Percentiles rank a stretch among this genome's conserved stretches.
These are phyloP conservation scores for Typhlichthys eigenmanni DNA, from an alignment of 2,797 vertebrate genomes.

Conservation along the genomic window DNA sequence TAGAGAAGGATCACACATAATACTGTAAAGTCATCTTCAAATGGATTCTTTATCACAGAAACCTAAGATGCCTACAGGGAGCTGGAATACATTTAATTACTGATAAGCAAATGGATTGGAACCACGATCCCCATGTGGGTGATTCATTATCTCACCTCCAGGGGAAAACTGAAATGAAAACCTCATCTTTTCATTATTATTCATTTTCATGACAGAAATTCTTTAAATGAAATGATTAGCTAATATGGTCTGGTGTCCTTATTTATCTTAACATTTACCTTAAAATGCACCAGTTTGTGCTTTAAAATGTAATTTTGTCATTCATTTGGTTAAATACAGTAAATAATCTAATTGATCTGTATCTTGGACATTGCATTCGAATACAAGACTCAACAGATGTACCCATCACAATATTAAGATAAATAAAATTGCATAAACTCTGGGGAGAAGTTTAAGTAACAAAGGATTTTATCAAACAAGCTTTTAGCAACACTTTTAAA, in stretches of 20 bases:
- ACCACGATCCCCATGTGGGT: conserved; percentile 36
- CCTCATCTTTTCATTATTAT: conserved; percentile 6
- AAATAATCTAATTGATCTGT: not conserved
- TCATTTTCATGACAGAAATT: conserved; percentile 9
- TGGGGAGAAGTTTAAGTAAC: not conserved
- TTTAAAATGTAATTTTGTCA: not conserved
- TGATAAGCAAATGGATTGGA: conserved; percentile 61
- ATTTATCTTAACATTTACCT: too few species aligned
- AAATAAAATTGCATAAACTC: not conserved
- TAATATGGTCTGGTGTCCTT: too few species aligned
- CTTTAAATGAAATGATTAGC: not conserved
- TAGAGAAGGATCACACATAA: conserved; percentile 1
- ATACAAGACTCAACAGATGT: not conserved
- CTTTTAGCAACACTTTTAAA: not conserved
- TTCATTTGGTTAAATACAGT: not conserved
- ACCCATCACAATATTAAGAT: not conserved
- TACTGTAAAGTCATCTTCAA: conserved; percentile 15
- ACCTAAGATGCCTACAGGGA: conserved; percentile 56
- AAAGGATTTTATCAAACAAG: not conserved
- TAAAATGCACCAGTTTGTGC: too few species aligned
- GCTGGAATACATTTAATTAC: conserved; percentile 63
- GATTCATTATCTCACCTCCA: conserved; percentile 40
- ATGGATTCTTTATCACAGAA: conserved; percentile 56
- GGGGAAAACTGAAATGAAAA: conserved; percentile 24
- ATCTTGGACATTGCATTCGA: not conserved